Evolutionary conservation across 2,113 vertebrate species (phyloP).

Genomic region (Brachirus orientalis): DNA sequence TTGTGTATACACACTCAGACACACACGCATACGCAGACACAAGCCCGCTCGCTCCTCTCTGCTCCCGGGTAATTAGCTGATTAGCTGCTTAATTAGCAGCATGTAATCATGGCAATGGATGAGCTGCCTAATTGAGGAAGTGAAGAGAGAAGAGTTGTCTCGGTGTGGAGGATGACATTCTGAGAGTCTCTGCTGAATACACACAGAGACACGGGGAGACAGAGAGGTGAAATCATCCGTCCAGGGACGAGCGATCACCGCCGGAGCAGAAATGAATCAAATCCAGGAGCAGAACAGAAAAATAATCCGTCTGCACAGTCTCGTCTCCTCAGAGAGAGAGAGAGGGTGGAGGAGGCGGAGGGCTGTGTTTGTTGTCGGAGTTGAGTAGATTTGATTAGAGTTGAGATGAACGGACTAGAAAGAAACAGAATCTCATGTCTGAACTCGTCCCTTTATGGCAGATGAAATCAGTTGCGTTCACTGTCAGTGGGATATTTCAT

Average conservation of each 20-base stretch:
- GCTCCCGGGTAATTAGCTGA: slow-evolving; percentile 78
- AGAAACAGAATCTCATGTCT: neutral
- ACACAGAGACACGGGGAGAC: neutral
- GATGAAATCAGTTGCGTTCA: neutral
- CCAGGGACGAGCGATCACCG: slow-evolving; percentile 22
- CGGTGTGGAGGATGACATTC: slow-evolving; percentile 57
- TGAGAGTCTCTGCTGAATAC: slow-evolving; percentile 38
- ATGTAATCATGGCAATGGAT: slow-evolving; percentile 76
- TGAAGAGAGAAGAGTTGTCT: slow-evolving; percentile 60
- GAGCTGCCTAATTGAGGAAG: slow-evolving; percentile 71
- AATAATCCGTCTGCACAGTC: slow-evolving; percentile 13
- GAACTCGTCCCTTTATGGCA: neutral
- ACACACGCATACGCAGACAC: slow-evolving; percentile 23
- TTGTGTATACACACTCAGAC: slow-evolving; percentile 34
- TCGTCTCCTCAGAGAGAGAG: neutral
- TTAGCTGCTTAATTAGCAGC: slow-evolving; percentile 80
- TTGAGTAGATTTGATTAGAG: slow-evolving; percentile 5
- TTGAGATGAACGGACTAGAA: neutral
- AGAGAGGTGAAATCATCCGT: slow-evolving; percentile 17
- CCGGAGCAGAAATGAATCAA: slow-evolving; percentile 23
- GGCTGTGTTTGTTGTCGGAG: slow-evolving; percentile 1
- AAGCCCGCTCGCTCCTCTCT: slow-evolving; percentile 50
- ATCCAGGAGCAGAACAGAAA: slow-evolving; percentile 9
- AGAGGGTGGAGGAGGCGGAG: neutral
- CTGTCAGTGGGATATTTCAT: neutral